A percentile compares a stretch with the other conserved stretches of the same genome.
These are phyloP conservation scores for Harlomillsia oculata DNA, from an alignment of 1,140 invertebrate species.

Conservation along the genomic window DNA sequence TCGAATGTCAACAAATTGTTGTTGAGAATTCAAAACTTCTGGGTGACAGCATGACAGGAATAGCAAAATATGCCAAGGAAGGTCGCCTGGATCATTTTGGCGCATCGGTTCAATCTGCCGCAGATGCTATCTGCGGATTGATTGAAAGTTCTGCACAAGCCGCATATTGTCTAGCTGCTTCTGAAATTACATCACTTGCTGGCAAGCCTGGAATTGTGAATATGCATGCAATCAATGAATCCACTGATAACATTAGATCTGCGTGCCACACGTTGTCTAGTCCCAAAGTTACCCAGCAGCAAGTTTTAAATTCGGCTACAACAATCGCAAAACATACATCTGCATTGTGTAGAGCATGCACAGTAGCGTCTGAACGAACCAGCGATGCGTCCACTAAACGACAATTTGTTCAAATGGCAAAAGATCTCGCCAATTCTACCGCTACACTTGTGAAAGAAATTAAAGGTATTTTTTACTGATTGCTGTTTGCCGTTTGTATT, in stretches of 20 bases:
- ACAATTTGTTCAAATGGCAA: slow-evolving; percentile 94
- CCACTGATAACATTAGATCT: slow-evolving; percentile 75
- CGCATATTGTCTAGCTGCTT: slow-evolving; percentile 85
- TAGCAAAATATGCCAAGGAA: slow-evolving; percentile 81
- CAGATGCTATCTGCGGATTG: slow-evolving; percentile 76
- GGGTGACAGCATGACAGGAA: slow-evolving; percentile 84
- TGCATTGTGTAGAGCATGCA: slow-evolving; percentile 86
- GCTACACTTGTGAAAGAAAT: slow-evolving; percentile 89
- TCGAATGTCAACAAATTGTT: slow-evolving; percentile 85
- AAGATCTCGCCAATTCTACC: slow-evolving; percentile 94
- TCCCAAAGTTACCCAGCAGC: slow-evolving; percentile 66
- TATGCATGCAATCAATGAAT: slow-evolving; percentile 75
- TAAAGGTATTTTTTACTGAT: slow-evolving; percentile 53
- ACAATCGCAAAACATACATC: slow-evolving; percentile 94
- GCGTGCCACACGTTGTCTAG: slow-evolving; percentile 73
- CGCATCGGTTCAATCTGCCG: slow-evolving; percentile 71
- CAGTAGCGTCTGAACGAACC: slow-evolving; percentile 82
- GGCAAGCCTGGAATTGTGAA: slow-evolving; percentile 84
- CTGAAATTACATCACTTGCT: slow-evolving; percentile 81
- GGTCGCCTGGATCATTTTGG: slow-evolving; percentile 78
- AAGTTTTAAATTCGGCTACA: slow-evolving; percentile 81
- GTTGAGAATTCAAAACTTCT: slow-evolving; percentile 85
- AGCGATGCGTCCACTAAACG: slow-evolving; percentile 86
- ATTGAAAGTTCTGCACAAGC: slow-evolving; percentile 77
- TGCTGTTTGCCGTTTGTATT: no score